Percentiles rank a stretch among this genome's conserved stretches.
These are phyloP conservation scores for Hippocampus mohnikei DNA, from an alignment of 2,113 vertebrate species.

Conservation along the genomic window DNA sequence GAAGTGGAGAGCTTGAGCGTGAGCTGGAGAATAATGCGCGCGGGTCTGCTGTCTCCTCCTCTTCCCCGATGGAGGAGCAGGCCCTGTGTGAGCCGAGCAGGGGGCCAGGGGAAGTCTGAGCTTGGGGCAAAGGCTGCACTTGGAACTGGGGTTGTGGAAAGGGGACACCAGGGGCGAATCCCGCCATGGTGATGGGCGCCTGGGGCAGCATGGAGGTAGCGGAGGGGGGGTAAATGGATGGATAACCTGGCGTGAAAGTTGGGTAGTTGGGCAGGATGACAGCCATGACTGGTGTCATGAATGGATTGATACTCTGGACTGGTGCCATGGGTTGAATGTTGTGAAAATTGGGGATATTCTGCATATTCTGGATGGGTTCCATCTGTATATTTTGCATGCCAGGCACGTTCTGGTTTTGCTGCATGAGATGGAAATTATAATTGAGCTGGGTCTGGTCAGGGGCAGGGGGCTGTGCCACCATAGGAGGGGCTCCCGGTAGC, in stretches of 20 bases:
- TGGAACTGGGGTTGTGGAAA: conserved; percentile 45
- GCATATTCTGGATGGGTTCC: conserved; percentile 46
- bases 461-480: conserved; percentile 44
- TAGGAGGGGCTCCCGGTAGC: conserved; percentile 26
- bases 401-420: conserved; percentile 37
- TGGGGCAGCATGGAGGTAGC: conserved; percentile 39
- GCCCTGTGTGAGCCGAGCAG: conserved; percentile 43
- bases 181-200: conserved; percentile 35
- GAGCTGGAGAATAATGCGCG: conserved; percentile 71
- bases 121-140: conserved; percentile 10
- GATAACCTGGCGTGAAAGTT: conserved; percentile 55
- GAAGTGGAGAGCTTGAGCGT: conserved; percentile 81
- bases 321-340: conserved; percentile 44
- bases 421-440: conserved; percentile 54
- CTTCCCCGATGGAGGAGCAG: conserved; percentile 45
- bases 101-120: conserved; percentile 21
- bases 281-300: conserved; percentile 67
- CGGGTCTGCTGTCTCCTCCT: conserved; percentile 45
- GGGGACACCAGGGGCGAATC: conserved; percentile 38
- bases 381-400: conserved; percentile 52
- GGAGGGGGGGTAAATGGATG: conserved; percentile 52
- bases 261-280: conserved; percentile 74
- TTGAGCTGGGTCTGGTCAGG: conserved; percentile 47
- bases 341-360: conserved; percentile 48
- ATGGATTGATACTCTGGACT: conserved; percentile 59